Evolutionary conservation across 1,140 invertebrate species (phyloP).

Genomic region (Oryzaephilus surinamensis): DNA sequence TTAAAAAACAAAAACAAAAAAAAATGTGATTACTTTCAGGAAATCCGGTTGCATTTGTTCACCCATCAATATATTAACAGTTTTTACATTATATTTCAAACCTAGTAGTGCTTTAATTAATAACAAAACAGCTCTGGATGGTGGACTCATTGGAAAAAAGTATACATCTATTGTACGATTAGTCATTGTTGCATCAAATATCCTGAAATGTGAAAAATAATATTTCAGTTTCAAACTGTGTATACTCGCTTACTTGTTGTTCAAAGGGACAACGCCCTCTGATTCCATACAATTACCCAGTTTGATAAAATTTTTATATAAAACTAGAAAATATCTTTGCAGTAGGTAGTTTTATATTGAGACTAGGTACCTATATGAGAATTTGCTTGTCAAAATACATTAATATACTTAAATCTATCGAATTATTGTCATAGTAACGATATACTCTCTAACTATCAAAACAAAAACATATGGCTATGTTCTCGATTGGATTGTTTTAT

Average conservation of each 20-base stretch:
- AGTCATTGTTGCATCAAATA: slow-evolving; percentile 17
- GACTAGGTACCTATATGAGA: not conserved
- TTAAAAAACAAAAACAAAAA: not conserved
- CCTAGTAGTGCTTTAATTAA: slow-evolving; percentile 40
- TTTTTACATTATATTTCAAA: slow-evolving; percentile 38
- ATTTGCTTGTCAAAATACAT: not conserved
- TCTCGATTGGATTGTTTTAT: no score
- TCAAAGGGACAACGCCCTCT: slow-evolving; percentile 19
- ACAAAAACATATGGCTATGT: no score
- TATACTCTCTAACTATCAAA: no score
- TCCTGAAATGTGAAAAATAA: slow-evolving; percentile 10
- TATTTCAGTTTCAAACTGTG: not conserved
- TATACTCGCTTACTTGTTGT: slow-evolving; percentile 17
- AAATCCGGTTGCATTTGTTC: slow-evolving; percentile 41
- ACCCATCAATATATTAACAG: slow-evolving; percentile 34
- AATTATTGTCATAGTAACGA: not conserved
- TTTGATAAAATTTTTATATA: not conserved
- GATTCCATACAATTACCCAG: slow-evolving; percentile 24
- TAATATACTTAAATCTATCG: not conserved
- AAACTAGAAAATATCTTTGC: not conserved
- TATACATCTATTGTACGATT: slow-evolving; percentile 37
- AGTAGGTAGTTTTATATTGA: not conserved
- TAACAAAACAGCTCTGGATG: slow-evolving; percentile 39
- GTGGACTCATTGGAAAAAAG: slow-evolving; percentile 39
- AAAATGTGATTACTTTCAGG: slow-evolving; percentile 30